Percentiles rank a stretch among this genome's conserved stretches.
Evolutionary conservation across 1,140 invertebrate genomes (phyloP).

Genomic region (Drosophila dunni): DNA sequence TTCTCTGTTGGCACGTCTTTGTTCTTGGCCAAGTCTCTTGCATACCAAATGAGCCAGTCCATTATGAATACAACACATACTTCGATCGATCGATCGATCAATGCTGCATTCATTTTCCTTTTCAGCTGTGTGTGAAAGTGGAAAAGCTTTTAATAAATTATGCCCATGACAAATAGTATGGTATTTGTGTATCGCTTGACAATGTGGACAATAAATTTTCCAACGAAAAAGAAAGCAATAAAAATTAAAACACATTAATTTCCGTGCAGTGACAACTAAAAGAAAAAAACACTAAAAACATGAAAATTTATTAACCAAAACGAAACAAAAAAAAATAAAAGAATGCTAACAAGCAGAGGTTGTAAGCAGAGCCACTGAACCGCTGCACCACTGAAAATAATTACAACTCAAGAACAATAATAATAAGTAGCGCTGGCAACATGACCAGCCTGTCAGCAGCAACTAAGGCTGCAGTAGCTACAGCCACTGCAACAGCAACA

Average conservation of each 20-base stretch:
- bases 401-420: conserved; percentile 78
- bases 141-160: conserved; percentile 28
- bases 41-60: conserved; percentile 49
- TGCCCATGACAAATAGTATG: conserved; percentile 26
- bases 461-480: conserved; percentile 13
- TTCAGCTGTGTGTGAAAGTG: conserved; percentile 44
- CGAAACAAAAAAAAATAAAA: conserved; percentile 40
- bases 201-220: conserved; percentile 43
- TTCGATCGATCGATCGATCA: conserved; percentile 51
- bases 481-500: conserved; percentile 20
- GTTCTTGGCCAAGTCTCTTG: conserved; percentile 36
- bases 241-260: conserved; percentile 30
- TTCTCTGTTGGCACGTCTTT: conserved; percentile 34
- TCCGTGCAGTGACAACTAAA: conserved; percentile 3
- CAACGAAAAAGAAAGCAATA: conserved; percentile 36
- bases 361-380: conserved; percentile 32
- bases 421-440: conserved; percentile 67
- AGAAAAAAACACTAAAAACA: conserved; percentile 9
- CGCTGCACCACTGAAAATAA: conserved; percentile 68
- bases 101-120: conserved; percentile 31
- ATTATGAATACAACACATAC: conserved; percentile 15
- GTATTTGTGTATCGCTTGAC: conserved; percentile 44
- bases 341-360: conserved; percentile 63
- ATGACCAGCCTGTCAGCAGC: conserved; percentile 75
- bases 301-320: conserved; percentile 40